A percentile compares a stretch with the other conserved stretches of the same genome.
Conservation (phyloP, 1,140 invertebrate genomes). For the Helicoverpa zea region DNA sequence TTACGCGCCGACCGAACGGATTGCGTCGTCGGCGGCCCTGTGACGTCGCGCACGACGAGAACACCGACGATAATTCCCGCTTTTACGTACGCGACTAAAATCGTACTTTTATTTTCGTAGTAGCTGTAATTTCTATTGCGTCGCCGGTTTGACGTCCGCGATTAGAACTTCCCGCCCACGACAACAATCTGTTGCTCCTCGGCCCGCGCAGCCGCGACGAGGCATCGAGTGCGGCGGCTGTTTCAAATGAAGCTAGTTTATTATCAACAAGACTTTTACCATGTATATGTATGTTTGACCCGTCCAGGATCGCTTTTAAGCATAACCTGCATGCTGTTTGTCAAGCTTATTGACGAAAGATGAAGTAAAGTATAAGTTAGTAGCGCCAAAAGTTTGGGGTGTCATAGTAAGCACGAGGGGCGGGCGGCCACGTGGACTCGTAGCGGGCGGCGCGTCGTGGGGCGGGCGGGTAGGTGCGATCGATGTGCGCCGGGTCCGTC, state of each 20-base stretch:
- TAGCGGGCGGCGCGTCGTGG: conserved; percentile 68
- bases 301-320: not conserved
- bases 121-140: conserved; percentile 66
- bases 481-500: conserved; percentile 74
- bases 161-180: conserved; percentile 76
- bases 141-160: conserved; percentile 59
- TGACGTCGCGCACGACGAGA: conserved; percentile 64
- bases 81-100: conserved; percentile 75
- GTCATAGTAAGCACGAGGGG: conserved; percentile 51
- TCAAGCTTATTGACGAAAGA: not conserved
- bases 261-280: too few species aligned
- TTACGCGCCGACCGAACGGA: conserved; percentile 57
- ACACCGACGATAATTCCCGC: conserved; percentile 66
- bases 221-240: not conserved
- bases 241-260: conserved; percentile 13
- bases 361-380: not conserved
- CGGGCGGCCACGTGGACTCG: conserved; percentile 58
- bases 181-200: conserved; percentile 80
- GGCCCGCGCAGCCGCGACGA: conserved; percentile 67
- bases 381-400: conserved; percentile 45
- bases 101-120: conserved; percentile 75
- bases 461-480: conserved; percentile 67
- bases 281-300: not conserved
- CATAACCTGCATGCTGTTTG: not conserved
- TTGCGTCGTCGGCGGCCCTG: conserved; percentile 65